Conservation (phyloP, 2,113 vertebrate species). For the Ahaetulla prasina region DNA sequence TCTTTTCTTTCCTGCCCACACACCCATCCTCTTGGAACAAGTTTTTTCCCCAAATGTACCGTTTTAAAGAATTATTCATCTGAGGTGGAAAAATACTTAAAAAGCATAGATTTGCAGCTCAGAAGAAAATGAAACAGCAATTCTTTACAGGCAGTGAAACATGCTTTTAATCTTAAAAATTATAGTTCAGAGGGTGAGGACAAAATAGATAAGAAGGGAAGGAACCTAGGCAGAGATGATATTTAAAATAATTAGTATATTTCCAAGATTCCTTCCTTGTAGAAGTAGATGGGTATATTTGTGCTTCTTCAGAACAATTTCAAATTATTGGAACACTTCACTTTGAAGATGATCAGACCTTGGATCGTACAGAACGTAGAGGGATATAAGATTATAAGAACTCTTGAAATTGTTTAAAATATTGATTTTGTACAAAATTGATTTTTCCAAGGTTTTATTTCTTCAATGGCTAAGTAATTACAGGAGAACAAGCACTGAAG, state of each 20-base stretch:
- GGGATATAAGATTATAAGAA: slow-evolving; percentile 67
- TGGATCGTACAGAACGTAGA: slow-evolving; percentile 37
- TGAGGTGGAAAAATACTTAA: not conserved
- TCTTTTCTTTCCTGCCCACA: slow-evolving; percentile 53
- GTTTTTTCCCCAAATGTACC: not conserved
- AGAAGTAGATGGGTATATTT: slow-evolving; percentile 30
- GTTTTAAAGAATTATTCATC: not conserved
- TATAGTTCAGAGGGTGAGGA: not conserved
- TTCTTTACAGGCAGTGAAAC: not conserved
- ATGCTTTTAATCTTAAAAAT: not conserved
- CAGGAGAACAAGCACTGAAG: slow-evolving; percentile 44
- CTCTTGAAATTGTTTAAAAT: slow-evolving; percentile 72
- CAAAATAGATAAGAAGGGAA: not conserved
- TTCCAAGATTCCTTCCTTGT: slow-evolving; percentile 60
- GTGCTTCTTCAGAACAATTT: slow-evolving; percentile 51
- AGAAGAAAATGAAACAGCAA: not conserved
- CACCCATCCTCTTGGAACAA: slow-evolving; percentile 18
- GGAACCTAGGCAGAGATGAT: not conserved
- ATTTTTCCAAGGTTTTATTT: slow-evolving; percentile 66
- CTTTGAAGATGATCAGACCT: slow-evolving; percentile 63
- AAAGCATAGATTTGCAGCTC: not conserved
- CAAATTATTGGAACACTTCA: slow-evolving; percentile 60
- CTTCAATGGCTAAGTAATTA: slow-evolving; percentile 67
- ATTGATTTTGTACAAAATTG: slow-evolving; percentile 75
- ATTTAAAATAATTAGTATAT: slow-evolving; percentile 44